These are phyloP conservation scores for Zaprionus ornatus DNA, from an alignment of 1,140 invertebrate genomes.

Conservation along the genomic window DNA sequence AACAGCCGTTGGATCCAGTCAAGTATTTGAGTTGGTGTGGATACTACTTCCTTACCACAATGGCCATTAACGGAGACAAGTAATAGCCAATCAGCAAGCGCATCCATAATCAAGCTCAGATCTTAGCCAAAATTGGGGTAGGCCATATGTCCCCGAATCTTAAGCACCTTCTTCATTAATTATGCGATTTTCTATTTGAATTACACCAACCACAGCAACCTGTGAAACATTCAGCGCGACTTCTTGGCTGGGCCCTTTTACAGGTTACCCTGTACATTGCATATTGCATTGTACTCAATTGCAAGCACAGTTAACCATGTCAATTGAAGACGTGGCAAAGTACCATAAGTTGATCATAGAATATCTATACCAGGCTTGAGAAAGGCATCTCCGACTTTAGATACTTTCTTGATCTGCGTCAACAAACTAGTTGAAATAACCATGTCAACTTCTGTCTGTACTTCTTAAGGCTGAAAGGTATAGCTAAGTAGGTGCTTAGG, in stretches of 20 bases:
- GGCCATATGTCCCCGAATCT: not conserved
- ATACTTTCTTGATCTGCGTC: too few relatives aligned
- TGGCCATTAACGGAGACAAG: constrained; percentile 5
- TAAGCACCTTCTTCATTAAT: not conserved
- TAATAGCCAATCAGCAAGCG: not conserved
- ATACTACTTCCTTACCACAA: constrained; percentile 46
- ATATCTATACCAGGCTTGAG: too few relatives aligned
- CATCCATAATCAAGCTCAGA: not conserved
- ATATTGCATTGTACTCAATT: not conserved
- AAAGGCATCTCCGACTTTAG: too few relatives aligned
- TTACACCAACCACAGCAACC: constrained; percentile 1
- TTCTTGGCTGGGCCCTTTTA: not conserved
- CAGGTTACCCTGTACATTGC: not conserved
- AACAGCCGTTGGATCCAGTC: constrained; percentile 25
- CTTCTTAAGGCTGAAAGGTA: too few relatives aligned
- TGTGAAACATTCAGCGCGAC: not conserved
- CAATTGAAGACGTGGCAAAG: too few relatives aligned
- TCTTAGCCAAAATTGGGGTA: not conserved
- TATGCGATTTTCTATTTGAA: not conserved
- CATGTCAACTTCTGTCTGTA: too few relatives aligned
- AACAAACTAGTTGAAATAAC: too few relatives aligned
- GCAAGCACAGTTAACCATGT: not conserved
- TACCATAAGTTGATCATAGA: too few relatives aligned
- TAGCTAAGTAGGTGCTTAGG: too few relatives aligned
- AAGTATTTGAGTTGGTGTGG: constrained; percentile 55